These are phyloP conservation scores for Xanthostigma xanthostigma DNA, from an alignment of 2,888 invertebrate species.

Conservation along the genomic window DNA sequence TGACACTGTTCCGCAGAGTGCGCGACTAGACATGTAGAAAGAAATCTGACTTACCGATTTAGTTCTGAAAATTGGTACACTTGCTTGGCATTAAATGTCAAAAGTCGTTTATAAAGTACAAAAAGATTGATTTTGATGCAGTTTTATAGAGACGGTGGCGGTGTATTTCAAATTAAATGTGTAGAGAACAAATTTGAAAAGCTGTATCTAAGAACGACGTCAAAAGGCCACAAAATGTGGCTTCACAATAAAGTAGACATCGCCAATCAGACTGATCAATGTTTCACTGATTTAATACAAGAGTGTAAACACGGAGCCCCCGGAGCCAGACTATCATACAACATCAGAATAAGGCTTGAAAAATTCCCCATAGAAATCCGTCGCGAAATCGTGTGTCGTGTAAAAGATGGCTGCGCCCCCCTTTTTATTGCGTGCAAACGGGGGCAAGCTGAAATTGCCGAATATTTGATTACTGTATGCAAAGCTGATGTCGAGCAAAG, in stretches of 20 bases:
- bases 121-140: too few species aligned
- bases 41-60: too few species aligned
- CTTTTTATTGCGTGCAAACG: slow-evolving; percentile 64
- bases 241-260: slow-evolving; percentile 22
- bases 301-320: slow-evolving; percentile 53
- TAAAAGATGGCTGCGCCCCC: slow-evolving; percentile 65
- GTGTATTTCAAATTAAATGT: too few species aligned
- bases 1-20: too few species aligned
- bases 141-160: too few species aligned
- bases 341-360: slow-evolving; percentile 37
- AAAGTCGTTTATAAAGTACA: too few species aligned
- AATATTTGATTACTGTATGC: slow-evolving; percentile 71
- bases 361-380: slow-evolving; percentile 42
- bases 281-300: slow-evolving; percentile 46
- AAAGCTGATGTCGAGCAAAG: slow-evolving; percentile 73
- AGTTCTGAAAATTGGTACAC: too few species aligned
- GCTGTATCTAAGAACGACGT: too few species aligned
- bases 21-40: too few species aligned
- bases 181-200: too few species aligned
- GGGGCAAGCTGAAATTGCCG: slow-evolving; percentile 70
- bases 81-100: too few species aligned
- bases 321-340: slow-evolving; percentile 45
- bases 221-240: slow-evolving; percentile 19
- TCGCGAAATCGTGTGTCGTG: slow-evolving; percentile 50
- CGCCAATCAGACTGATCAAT: slow-evolving; percentile 28